Evolutionary conservation across 2,888 invertebrate genomes (phyloP), one percentile per base, ranked within the genome.

Genomic region (Yponomeuta cagnagella): DNA sequence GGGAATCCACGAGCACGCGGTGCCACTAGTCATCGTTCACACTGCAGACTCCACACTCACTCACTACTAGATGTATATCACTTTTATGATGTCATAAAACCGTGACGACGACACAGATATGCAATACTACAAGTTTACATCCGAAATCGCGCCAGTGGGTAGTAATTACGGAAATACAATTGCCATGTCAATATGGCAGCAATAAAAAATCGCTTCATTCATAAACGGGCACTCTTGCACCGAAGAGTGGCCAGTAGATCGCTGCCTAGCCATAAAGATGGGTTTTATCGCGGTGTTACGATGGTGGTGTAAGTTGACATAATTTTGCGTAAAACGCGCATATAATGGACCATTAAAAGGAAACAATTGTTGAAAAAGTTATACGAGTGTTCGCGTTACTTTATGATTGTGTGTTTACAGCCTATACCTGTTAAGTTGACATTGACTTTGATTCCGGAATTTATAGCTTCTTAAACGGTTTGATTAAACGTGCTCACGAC

Each of bases 321-420:
- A 89, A 89, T 90, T 91, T 91, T 91, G 90, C 90, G 89, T 90
- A 90, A 90, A 91, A 88, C 89, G 84, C 86, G 87, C 85, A 89
- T 89, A 90, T 91, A 90, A 92, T 90, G 89, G 90, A 82, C 90
- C 88, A 91, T 92, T 91, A 91, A 91, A 90, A 86, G 86, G 88
- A 90, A 91, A 92, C 91, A 90, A 91, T 92, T 91, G 91, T 90
- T 91, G 86, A 91, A 92, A 92, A 92, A 91, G 89, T 92, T 90
- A 90, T 89, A 90, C 87, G 90, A 88, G 88, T 88, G 86, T 84
- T 88, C 86, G 82, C 90, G 90, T 89, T 89, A 89, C 84, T 90
- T 92, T 90, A 91, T 91, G 90, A 90, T 89, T 90, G 88, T 89
- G 80, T 89, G 90, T 89, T 91, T 89, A 91, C 85, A 84, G 85